Evolutionary conservation across 2,888 invertebrate species (phyloP), one percentile per base, ranked within the genome.

Genomic region (Mactromeris polynyma): DNA sequence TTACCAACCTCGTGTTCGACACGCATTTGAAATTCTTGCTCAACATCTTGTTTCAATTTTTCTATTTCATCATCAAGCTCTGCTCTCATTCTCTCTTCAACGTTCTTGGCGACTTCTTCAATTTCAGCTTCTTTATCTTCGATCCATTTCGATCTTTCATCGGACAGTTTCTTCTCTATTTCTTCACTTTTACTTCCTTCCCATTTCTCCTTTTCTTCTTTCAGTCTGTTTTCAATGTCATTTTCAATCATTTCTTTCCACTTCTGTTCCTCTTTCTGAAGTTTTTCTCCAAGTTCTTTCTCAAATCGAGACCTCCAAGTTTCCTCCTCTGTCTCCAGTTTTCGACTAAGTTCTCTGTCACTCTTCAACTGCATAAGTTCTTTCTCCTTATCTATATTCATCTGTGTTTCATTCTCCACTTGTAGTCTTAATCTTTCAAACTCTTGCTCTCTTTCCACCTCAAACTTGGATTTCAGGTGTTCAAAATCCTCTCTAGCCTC

Each of bases 301-400:
- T 94, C 93, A 87, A 92, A 89, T 64, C 92, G 88, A 46, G 77
- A 81, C 73, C 89, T 92, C 93, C 94, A 94, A 81, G 92, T 93
- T 9, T 90, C 90, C 38, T 92, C 86, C 46, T 94, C 93, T 19
- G 86, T 77, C 42, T 94, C 92, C 17, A 93, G 26, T 81, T 90
- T 90, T 58, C 89, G 85, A 58, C 86, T 87, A 38, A 93, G 40
- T 78, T 93, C 93, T 17, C 88, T n/a, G n/a, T 91, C 91, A 6
- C 79, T 85, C 69, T 89, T 88, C 51, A 83, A 42, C 77, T 86
- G 86, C n/a, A 88, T 69, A 40, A 91, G 36, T 38, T 91, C 89
- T 26, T 79, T 86, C 51, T 92, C 89, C n/a, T 84, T 73, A 73
- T 92, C 88, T 6, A 88, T 78, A 38, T 87, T 69, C 79, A 83